Percentiles rank a stretch among this genome's conserved stretches.
These are phyloP conservation scores for Fistularia tabacaria DNA, from an alignment of 2,797 vertebrate genomes.

Conservation along the genomic window DNA sequence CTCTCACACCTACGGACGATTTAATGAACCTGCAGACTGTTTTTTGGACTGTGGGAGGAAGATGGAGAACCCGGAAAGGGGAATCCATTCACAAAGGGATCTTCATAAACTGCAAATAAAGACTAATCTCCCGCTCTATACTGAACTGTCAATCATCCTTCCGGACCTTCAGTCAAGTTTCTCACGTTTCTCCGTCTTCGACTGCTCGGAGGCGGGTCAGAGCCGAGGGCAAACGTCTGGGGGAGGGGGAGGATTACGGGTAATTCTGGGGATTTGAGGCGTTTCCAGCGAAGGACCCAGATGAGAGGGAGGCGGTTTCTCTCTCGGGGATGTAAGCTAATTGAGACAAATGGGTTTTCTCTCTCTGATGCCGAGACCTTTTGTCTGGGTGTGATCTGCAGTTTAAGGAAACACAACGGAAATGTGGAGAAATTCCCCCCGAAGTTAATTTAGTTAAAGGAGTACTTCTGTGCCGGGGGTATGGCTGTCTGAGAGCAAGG, in stretches of 20 bases:
- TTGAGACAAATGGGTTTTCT: constrained; percentile 37
- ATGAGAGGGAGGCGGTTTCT: constrained; percentile 26
- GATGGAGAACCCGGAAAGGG: no score
- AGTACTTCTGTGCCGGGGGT: not conserved
- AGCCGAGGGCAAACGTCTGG: constrained; percentile 23
- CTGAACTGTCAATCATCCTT: constrained; percentile 8
- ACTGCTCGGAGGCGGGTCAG: constrained; percentile 20
- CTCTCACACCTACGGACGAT: no score
- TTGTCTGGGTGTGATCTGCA: constrained; percentile 5
- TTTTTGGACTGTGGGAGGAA: no score
- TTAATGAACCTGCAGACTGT: no score
- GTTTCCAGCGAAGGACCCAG: constrained; percentile 5
- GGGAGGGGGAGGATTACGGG: constrained; percentile 48
- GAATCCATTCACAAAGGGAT: no score
- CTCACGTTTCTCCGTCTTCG: not conserved
- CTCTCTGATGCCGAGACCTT: constrained; percentile 11
- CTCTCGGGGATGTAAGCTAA: constrained; percentile 39
- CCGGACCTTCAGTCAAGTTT: no score
- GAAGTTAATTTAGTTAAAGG: not conserved
- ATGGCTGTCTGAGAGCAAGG: no score
- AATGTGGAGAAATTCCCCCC: not conserved
- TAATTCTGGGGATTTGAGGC: constrained; percentile 43
- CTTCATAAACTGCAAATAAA: no score
- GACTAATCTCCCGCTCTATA: no score
- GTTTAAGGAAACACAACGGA: constrained; percentile 14